Evolutionary conservation across 2,797 vertebrate species (phyloP), one percentile per base, ranked within the genome.

Genomic region (Labroides dimidiatus): DNA sequence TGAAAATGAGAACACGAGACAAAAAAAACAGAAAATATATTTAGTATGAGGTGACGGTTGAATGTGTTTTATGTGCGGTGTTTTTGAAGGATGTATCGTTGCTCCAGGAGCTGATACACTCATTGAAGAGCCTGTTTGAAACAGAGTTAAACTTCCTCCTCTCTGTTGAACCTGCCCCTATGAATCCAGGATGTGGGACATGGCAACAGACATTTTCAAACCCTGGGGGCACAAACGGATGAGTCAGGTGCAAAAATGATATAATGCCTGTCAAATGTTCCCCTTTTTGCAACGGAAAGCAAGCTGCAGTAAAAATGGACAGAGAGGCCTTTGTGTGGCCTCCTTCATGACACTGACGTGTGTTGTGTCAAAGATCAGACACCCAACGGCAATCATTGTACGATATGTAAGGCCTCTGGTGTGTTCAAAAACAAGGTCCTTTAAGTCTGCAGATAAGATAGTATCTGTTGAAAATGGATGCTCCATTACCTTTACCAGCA

Each of bases 131-230:
- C 6, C 2, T 33, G 14, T 44, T 44, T 72, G 30, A 60, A 62
- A 69, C 50, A 20, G 20, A 56, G 13, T 12, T 36, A 44, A 75
- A 77, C 63, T 64, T 80, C 61, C 51, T 53, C 56, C 48, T 64
- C 12, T 41, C 20, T 70, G 33, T 75, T 75, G 21, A 66, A 53
- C 19, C n/a, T 41, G 4, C 10, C 47, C 2, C 11, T 56, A 16
- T 49, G 12, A 17, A 45, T 78, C 21, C 20, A 21, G 48, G 67
- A 52, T 66, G 52, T 63, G n/a, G 2, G 16, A 61, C 36, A 59
- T 24, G 45, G 56, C 41, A 72, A n/a, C 43, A 52, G 30, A 11
- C 10, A 27, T 76, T 83, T 60, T 43, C 48, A 66, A 68, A 74
- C 43, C 64, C 44, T 36, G 1, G 13, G 30, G 65, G 6, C 37